Conservation (phyloP, 2,797 vertebrate species). For the Siniperca obscura region DNA sequence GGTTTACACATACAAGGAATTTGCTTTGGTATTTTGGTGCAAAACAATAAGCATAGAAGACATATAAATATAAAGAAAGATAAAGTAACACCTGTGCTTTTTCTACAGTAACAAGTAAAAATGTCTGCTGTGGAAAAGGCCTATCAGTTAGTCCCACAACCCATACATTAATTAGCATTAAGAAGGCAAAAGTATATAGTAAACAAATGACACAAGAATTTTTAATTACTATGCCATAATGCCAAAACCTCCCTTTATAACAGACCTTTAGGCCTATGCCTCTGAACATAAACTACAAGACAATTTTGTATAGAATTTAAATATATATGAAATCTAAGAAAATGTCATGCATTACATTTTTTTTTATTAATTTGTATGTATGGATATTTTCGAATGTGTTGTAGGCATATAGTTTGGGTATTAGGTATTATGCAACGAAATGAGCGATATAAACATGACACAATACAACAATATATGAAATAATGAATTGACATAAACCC, state of each 20-base stretch:
- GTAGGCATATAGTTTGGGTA: too few species aligned
- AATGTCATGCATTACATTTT: not conserved
- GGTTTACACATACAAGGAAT: too few species aligned
- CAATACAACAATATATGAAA: not conserved
- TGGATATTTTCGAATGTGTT: not conserved
- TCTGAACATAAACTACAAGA: not conserved
- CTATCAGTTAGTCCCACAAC: not conserved
- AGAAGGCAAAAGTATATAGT: not conserved
- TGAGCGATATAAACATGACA: not conserved
- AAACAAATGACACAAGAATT: not conserved
- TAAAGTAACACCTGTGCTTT: not conserved
- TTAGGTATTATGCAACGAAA: not conserved
- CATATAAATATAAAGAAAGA: too few species aligned
- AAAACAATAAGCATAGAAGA: too few species aligned
- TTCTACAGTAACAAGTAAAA: not conserved
- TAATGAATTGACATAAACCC: not conserved
- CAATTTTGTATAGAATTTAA: not conserved
- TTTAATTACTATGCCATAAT: not conserved
- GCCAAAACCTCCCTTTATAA: not conserved
- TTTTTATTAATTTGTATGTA: not conserved
- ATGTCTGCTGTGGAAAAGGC: not conserved
- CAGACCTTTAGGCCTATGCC: not conserved
- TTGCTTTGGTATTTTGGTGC: too few species aligned
- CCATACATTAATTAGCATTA: not conserved
- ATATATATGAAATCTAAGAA: not conserved